Conservation (phyloP, 37 sponge, comb jelly and placozoan genomes). For the Tethya wilhelma region DNA sequence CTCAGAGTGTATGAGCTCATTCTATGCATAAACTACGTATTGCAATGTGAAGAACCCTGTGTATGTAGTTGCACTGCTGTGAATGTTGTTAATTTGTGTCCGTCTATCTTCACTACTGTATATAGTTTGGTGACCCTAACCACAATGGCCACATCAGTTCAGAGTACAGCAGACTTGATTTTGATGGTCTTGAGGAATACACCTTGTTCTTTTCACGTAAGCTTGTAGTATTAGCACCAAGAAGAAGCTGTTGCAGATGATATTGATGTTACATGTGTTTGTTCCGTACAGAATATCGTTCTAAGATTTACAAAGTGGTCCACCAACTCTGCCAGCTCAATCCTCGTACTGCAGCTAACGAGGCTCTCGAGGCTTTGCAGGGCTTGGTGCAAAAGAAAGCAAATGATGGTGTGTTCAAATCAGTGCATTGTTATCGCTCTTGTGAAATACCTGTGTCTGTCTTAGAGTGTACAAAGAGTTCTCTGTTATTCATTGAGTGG, state of each 20-base stretch:
- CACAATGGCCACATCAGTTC: conserved; percentile 3
- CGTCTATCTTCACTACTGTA: background rate
- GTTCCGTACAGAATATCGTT: conserved; percentile 8
- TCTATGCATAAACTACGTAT: too few relatives aligned
- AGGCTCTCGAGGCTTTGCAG: background rate
- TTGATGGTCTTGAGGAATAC: conserved; percentile 35
- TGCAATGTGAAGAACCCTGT: too few relatives aligned
- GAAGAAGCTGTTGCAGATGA: background rate
- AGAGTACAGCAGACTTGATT: conserved; percentile 27
- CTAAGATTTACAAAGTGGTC: background rate
- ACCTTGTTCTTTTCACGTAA: conserved; percentile 44
- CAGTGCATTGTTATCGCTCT: background rate
- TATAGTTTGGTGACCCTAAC: conserved; percentile 57
- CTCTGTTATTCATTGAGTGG: conserved; percentile 37
- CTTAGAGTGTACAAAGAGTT: conserved; percentile 20
- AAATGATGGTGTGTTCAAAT: background rate
- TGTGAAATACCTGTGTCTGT: background rate
- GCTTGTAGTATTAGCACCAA: background rate
- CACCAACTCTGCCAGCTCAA: conserved; percentile 4
- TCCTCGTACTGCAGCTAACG: conserved; percentile 29
- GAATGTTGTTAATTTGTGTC: background rate
- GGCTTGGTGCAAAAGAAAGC: background rate
- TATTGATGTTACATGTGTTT: background rate
- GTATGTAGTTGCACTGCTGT: background rate
- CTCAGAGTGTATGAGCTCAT: too few relatives aligned